A percentile compares a stretch with the other conserved stretches of the same genome.
phyloP scores from a whole-genome alignment of 2,113 vertebrate genomes.

The Indicator indicator region DNA sequence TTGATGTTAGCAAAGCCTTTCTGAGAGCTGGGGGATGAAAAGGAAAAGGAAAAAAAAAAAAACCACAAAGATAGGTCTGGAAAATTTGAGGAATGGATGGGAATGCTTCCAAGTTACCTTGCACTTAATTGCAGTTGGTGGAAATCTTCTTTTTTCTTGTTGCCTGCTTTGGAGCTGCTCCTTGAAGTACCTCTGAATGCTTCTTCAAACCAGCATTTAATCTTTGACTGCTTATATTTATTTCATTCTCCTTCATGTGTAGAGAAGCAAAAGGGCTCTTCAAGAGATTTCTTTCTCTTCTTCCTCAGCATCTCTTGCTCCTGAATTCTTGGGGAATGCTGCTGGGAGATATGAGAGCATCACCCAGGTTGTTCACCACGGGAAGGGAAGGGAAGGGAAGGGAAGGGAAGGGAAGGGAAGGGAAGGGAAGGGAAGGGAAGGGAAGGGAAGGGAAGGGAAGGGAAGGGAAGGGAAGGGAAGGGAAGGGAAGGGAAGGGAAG shows the following conservation, averaged over 20 bases:
- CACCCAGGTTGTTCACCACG: fast-evolving
- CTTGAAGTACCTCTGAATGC: slow-evolving; percentile 48
- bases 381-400: neutral
- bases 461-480: no score
- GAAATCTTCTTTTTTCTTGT: slow-evolving; percentile 57
- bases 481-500: no score
- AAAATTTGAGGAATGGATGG: slow-evolving; percentile 62
- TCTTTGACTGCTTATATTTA: slow-evolving; percentile 20
- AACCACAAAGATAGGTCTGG: slow-evolving; percentile 41
- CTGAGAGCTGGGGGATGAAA: slow-evolving; percentile 21
- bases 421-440: no score
- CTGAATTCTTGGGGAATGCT: neutral
- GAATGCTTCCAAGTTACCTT: slow-evolving; percentile 67
- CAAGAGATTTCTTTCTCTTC: neutral
- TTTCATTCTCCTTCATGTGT: neutral
- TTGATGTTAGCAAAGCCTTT: slow-evolving; percentile 67
- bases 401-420: no score
- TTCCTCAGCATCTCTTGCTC: neutral
- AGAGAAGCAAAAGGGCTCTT: neutral
- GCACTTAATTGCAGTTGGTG: slow-evolving; percentile 62
- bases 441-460: no score
- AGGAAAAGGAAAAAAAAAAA: neutral
- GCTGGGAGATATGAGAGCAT: neutral
- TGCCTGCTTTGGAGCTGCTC: slow-evolving; percentile 33
- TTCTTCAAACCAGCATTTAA: slow-evolving; percentile 44